Evolutionary conservation across 2,797 vertebrate genomes (phyloP).

Genomic region (Crax fasciolata): DNA sequence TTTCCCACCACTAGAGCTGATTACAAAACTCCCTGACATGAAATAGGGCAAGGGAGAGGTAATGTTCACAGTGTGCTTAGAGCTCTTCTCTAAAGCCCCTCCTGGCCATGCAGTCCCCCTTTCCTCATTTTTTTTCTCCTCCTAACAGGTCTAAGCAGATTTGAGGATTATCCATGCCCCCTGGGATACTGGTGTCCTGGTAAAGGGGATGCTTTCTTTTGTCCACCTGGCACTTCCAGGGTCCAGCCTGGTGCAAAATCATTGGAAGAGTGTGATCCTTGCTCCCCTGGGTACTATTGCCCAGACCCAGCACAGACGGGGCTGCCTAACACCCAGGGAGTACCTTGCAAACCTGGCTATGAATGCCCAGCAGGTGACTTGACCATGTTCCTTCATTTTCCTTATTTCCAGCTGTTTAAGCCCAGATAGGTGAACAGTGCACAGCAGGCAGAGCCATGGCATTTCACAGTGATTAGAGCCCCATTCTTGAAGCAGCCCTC

Average conservation of each 20-base stretch:
- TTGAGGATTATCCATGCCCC: conserved; percentile 86
- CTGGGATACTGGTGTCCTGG: conserved; percentile 94
- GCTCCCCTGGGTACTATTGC: conserved; percentile 88
- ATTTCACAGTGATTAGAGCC: not conserved
- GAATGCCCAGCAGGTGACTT: conserved; percentile 89
- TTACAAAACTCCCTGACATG: not conserved
- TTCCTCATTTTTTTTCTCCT: not conserved
- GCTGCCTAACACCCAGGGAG: conserved; percentile 85
- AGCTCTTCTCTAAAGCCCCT: not conserved
- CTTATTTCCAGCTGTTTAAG: not conserved
- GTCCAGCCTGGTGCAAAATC: conserved; percentile 86
- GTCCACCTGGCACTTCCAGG: conserved; percentile 90
- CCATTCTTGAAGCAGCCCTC: not conserved
- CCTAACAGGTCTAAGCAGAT: conserved; percentile 74
- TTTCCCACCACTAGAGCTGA: not conserved
- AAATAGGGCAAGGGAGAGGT: not conserved
- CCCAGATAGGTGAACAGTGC: not conserved
- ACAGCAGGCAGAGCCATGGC: not conserved
- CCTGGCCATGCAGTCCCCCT: not conserved
- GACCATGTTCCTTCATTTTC: not conserved
- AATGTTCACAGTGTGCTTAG: accelerated
- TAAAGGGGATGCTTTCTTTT: conserved; percentile 83
- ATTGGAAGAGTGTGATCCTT: conserved; percentile 85
- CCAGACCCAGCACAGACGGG: conserved; percentile 84
- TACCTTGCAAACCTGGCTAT: conserved; percentile 87